Evolutionary conservation across 2,888 invertebrate species (phyloP), one percentile per base, ranked within the genome.

Genomic region (Taphrorychus bicolor): DNA sequence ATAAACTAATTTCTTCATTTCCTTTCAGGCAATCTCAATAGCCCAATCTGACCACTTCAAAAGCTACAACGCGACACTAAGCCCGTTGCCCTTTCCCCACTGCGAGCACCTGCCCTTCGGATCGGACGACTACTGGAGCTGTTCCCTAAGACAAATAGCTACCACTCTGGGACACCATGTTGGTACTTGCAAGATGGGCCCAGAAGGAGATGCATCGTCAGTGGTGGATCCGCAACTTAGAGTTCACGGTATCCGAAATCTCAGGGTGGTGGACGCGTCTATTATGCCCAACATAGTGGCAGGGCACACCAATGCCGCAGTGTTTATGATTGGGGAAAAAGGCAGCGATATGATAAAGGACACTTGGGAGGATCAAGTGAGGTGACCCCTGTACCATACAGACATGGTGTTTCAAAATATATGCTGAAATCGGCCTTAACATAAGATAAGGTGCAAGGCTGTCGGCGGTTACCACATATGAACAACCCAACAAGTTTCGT

Each of bases 41-140:
- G 84, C 85, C 0, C 80, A 85, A 57, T 76, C 79, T 2, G 83
- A 86, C 0, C 82, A 82, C 21, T 88, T 90, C 79, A 79, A 82
- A 54, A 83, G 81, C 61, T 84, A 85, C 71, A 85, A 85, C 59
- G 81, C 87, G 0, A 84, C 80, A 0, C 80, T 89, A 19, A 82
- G 87, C 69, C 76, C 82, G 0, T 83, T 86, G 0, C 87, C 88
- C 0, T 88, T 90, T 78, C 89, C 90, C 0, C 90, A 90, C 42
- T 94, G 93, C 76, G 86, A 87, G 73, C 78, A 85, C 53, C 75
- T 85, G 3, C 49, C 73, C 3, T 91, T 91, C 77, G 86, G 85
- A 65, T 87, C 88, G 1, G 89, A 92, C 72, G 80, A 84, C 9
- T 93, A 93, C 78, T 93, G 92, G 92, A 85, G 85, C 57, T 94